Conservation (phyloP, 2,888 invertebrate species). For the Apocheima hispidaria region DNA sequence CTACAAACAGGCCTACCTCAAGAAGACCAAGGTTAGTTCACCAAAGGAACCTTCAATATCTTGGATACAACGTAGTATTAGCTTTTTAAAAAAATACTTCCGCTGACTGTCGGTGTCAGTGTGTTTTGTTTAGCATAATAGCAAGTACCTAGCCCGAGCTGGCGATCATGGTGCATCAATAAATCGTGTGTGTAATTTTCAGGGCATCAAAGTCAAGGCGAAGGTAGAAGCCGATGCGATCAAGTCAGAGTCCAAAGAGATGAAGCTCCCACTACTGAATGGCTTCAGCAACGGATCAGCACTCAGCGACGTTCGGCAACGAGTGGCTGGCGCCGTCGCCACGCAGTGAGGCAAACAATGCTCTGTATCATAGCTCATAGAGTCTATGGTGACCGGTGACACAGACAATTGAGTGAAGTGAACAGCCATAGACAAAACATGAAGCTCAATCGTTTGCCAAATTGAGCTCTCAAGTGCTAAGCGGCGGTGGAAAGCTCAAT, state of each 20-base stretch:
- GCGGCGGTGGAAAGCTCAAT: conserved; percentile 62
- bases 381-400: conserved; percentile 41
- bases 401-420: conserved; percentile 33
- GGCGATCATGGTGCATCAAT: not conserved
- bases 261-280: conserved; percentile 72
- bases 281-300: conserved; percentile 77
- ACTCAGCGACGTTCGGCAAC: conserved; percentile 74
- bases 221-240: conserved; percentile 60
- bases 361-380: conserved; percentile 16
- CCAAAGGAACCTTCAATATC: not conserved
- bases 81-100: too few relatives aligned
- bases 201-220: conserved; percentile 59
- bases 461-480: conserved; percentile 39
- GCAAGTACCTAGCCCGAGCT: too few relatives aligned
- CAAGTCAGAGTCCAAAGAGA: conserved; percentile 70
- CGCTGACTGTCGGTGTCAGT: too few relatives aligned
- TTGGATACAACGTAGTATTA: too few relatives aligned
- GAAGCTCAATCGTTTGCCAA: conserved; percentile 40
- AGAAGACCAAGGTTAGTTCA: conserved; percentile 58
- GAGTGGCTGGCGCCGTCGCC: conserved; percentile 80
- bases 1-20: conserved; percentile 92
- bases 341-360: conserved; percentile 65
- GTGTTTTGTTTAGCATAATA: too few relatives aligned
- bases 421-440: conserved; percentile 40
- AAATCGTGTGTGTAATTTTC: conserved; percentile 31